Conservation (phyloP, 2,888 invertebrate genomes). For the Cephus sareptanus region DNA sequence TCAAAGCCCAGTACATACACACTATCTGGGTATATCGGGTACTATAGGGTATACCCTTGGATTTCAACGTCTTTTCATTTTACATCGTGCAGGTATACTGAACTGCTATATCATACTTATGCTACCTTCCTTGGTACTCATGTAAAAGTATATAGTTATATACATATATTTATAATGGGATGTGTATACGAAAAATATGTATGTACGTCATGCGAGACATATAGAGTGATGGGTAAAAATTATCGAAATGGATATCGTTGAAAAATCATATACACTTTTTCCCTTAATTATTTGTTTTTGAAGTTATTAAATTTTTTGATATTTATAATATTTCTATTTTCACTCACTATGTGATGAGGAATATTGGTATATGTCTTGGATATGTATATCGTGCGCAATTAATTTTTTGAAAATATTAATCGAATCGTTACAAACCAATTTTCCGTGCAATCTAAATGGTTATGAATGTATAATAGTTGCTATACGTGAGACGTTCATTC, state of each 20-base stretch:
- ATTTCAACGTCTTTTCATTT: not conserved
- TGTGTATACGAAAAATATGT: not conserved
- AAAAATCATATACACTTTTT: not conserved
- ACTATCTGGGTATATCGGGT: not conserved
- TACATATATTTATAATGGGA: not conserved
- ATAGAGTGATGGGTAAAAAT: not conserved
- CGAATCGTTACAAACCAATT: not conserved
- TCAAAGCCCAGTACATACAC: not conserved
- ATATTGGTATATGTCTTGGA: not conserved
- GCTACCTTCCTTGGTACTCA: not conserved
- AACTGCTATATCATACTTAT: not conserved
- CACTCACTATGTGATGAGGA: too few species aligned
- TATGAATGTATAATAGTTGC: not conserved
- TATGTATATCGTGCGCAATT: not conserved
- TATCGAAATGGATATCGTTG: not conserved
- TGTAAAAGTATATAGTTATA: not conserved
- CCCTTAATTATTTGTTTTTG: too few species aligned
- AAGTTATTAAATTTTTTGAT: not conserved
- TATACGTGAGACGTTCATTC: not conserved
- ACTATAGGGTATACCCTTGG: not conserved
- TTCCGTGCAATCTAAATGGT: not conserved
- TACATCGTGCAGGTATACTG: not conserved
- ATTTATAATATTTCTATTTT: not conserved
- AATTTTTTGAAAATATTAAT: not conserved
- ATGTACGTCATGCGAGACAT: not conserved